Percentiles rank a stretch among this genome's conserved stretches.
These are phyloP conservation scores for Gandaritis pyraliata DNA, from an alignment of 2,888 invertebrate species.

Conservation along the genomic window DNA sequence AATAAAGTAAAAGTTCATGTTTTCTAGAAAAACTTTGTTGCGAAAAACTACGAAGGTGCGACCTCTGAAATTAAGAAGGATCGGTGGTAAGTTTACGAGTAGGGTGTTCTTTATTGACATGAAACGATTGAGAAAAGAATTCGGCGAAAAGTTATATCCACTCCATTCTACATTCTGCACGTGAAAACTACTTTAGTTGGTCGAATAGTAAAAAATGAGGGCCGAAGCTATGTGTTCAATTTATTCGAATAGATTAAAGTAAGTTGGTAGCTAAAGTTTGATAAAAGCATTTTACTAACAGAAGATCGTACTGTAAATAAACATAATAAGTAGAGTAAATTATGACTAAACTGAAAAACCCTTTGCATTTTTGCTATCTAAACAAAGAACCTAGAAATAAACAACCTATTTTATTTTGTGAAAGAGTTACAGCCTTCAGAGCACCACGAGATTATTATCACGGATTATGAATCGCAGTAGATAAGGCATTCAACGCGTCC, in stretches of 20 bases:
- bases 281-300: too few relatives aligned
- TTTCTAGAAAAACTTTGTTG: conserved; percentile 45
- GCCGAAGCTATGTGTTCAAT: too few relatives aligned
- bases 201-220: not conserved
- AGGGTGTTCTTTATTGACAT: conserved; percentile 16
- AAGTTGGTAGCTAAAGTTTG: too few relatives aligned
- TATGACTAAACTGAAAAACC: not conserved
- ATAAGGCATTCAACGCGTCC: conserved; percentile 69
- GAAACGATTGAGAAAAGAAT: conserved; percentile 12
- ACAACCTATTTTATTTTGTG: conserved; percentile 3
- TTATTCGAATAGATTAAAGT: too few relatives aligned
- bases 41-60: conserved; percentile 31
- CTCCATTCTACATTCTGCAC: not conserved
- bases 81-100: conserved; percentile 24
- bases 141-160: conserved; percentile 3
- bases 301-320: too few relatives aligned
- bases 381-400: not conserved
- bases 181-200: not conserved
- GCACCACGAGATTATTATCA: conserved; percentile 56
- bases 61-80: conserved; percentile 33
- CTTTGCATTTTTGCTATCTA: not conserved
- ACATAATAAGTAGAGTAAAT: too few relatives aligned
- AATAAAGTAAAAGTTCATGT: conserved; percentile 61
- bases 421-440: conserved; percentile 46
- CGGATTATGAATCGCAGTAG: conserved; percentile 65